Conservation (phyloP, 2,113 vertebrate species). For the Protobothrops mucrosquamatus region DNA sequence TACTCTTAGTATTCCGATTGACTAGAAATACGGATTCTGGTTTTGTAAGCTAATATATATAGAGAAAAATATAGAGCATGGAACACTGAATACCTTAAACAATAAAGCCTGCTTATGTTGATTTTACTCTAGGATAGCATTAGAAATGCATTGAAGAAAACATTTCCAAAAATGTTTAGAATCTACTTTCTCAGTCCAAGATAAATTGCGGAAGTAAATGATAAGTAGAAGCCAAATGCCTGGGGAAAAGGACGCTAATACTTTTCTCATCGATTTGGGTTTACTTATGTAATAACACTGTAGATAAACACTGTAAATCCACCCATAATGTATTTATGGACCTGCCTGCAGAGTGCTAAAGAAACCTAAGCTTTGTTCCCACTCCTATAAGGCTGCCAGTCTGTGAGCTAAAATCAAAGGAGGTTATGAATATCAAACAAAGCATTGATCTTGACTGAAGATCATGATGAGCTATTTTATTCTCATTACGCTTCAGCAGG, state of each 20-base stretch:
- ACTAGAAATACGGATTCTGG: not conserved
- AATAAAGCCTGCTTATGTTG: conserved; percentile 5
- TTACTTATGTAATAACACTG: conserved; percentile 43
- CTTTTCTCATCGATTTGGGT: conserved; percentile 38
- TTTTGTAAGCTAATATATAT: not conserved
- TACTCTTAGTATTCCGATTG: not conserved
- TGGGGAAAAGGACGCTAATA: conserved; percentile 13
- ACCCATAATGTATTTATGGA: conserved; percentile 54
- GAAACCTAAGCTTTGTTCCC: conserved; percentile 55
- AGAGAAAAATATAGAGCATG: not conserved
- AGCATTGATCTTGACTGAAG: conserved; percentile 62
- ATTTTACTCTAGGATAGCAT: conserved; percentile 6
- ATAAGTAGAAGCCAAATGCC: conserved; percentile 38
- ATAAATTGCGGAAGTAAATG: conserved; percentile 34
- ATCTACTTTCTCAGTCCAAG: conserved; percentile 27
- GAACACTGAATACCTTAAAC: not conserved
- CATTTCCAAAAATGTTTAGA: conserved; percentile 25
- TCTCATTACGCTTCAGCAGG: conserved; percentile 60
- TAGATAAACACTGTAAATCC: conserved; percentile 49
- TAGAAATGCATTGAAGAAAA: conserved; percentile 34
- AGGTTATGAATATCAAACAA: conserved; percentile 57
- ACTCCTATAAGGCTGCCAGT: conserved; percentile 66
- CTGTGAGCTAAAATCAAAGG: conserved; percentile 63
- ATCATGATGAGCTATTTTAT: conserved; percentile 67
- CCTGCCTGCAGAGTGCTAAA: conserved; percentile 52